Evolutionary conservation across 2,888 invertebrate species (phyloP), one percentile per base, ranked within the genome.

Genomic region (Petrolisthes cinctipes): DNA sequence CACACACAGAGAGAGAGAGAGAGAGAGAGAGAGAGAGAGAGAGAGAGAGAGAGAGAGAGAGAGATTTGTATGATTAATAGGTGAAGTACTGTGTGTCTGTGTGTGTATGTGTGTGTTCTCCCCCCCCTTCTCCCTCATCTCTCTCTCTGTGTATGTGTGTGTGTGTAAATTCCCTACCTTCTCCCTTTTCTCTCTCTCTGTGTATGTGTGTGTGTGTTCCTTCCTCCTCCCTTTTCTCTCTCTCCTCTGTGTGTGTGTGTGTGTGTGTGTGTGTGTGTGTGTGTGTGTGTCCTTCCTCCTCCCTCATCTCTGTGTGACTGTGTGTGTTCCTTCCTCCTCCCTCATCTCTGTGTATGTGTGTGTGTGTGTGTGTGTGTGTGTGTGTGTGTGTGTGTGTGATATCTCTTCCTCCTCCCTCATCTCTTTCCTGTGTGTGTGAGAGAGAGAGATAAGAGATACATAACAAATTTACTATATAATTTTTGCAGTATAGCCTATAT

Each of bases 21-120:
- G 37, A 37, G 68, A 79, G 79, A 79, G 79, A 79, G 79, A 79
- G 79, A 79, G 79, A 79, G 79, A 79, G 79, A 79, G 79, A 79
- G 79, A 79, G 79, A 79, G 79, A 79, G 54, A 53, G 23, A 51
- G 53, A 51, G 37, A 17, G 37, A 37, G 37, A 37, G 37, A 37
- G 37, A 37, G 37, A 37, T 4, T 9, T 79, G 17, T 51, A 37
- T 53, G 11, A 79, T 17, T 54, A 51, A 23, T 79, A 51, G 4
- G 53, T 51, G 51, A 79, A 9, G n/a, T 79, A 79, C n/a, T 7
- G n/a, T n/a, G n/a, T 68, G 20, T 68, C 68, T 85, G n/a, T 85
- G 17, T 53, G 20, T 79, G 68, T 79, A 23, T 37, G 37, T 37
- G 37, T 37, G 37, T 37, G 37, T 37, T 1, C 2, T 37, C 2